Base-by-base conservation (phyloP, 2,113 vertebrate species). In the Peucedramus taeniatus region DNA sequence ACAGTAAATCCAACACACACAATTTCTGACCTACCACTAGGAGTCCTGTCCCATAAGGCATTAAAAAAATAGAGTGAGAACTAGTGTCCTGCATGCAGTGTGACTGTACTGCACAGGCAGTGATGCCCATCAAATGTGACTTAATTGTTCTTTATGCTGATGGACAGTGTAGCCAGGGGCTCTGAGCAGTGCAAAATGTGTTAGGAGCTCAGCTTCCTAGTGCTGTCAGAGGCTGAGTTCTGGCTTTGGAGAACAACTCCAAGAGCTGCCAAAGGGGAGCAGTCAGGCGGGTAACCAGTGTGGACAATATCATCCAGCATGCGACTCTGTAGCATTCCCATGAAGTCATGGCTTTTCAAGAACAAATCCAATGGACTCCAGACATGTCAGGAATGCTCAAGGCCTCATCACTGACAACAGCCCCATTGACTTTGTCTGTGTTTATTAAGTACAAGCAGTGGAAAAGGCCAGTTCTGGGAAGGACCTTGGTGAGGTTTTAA, bases 201-300 rank as follows among this genome's bases (percentile, higher is more conserved):
- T 2, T 24, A 33, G 54, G 35, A 83, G 44, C n/a, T 94, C 77
- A 81, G 60, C 15, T 84, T 84, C 50, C 69, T 26, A 8, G 18
- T 50, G 72, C 50, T 0, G 0, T 10, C 5, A 2, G 26, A 71
- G 39, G 39, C 68, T 9, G 21, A 71, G 22, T n/a, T 53, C 31
- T 49, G 23, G 50, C 74, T 89, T n/a, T 39, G 40, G 68, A 72
- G 54, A 76, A 42, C 22, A 44, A 35, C 61, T 63, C 47, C 30
- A 83, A 33, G 15, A 59, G 70, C 39, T 66, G 56, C 51, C 60
- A 54, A 59, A 81, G 59, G 50, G 42, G 11, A 72, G 20, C 0
- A 0, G n/a, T 23, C 1, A 0, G 35, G 72, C 72, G 87, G 61
- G 69, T 75, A 39, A 84, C 13, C 0, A 0, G 23, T 33, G 16